Conservation (phyloP, 1,140 invertebrate genomes). For the Bombus consobrinus region DNA sequence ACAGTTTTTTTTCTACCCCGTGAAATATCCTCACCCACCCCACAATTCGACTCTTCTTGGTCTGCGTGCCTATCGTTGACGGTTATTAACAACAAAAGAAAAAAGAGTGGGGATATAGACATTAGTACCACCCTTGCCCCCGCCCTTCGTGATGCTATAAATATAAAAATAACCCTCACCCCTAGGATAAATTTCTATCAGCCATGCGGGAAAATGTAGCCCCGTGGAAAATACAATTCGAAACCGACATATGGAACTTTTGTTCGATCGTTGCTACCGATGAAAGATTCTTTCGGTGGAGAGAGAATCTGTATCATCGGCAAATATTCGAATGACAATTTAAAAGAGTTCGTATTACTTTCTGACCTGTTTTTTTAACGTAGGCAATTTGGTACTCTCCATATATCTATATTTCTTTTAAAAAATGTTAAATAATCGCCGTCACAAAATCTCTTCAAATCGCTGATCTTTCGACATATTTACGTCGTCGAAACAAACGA, state of each 20-base stretch:
- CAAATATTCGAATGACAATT: background rate
- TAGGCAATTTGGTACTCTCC: no score
- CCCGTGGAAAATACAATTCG: slow-evolving; percentile 75
- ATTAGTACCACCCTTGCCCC: slow-evolving; percentile 74
- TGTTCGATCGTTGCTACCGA: slow-evolving; percentile 12
- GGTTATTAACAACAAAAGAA: slow-evolving; percentile 78
- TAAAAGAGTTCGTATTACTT: background rate
- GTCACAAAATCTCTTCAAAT: no score
- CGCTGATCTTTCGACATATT: no score
- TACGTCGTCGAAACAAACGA: no score
- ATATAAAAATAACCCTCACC: slow-evolving; percentile 76
- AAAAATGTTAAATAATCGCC: no score
- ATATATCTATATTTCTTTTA: no score
- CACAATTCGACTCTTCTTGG: slow-evolving; percentile 71
- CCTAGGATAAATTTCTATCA: slow-evolving; percentile 53
- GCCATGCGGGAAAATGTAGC: slow-evolving; percentile 40
- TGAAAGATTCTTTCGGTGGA: background rate
- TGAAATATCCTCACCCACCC: slow-evolving; percentile 64
- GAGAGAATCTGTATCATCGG: background rate
- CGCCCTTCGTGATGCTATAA: slow-evolving; percentile 70
- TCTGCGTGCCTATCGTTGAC: slow-evolving; percentile 70
- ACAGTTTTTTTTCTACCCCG: slow-evolving; percentile 64
- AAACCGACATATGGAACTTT: slow-evolving; percentile 75
- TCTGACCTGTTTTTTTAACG: background rate
- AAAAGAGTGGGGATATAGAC: slow-evolving; percentile 58